These are phyloP conservation scores for Lobophora halterata DNA, from an alignment of 2,888 invertebrate genomes.

Conservation along the genomic window DNA sequence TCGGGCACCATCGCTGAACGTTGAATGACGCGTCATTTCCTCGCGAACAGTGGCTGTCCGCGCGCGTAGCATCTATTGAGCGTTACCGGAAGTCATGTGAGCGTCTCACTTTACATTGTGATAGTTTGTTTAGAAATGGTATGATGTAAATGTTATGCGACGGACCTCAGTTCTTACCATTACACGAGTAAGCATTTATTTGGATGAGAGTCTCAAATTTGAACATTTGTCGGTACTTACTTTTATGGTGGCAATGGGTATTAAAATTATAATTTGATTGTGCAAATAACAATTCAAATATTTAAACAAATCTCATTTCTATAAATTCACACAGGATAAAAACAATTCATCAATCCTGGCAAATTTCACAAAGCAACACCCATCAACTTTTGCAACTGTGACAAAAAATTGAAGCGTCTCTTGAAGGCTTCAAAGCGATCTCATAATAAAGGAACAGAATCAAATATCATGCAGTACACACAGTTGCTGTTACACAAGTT, in stretches of 20 bases:
- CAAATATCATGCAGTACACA: too few relatives aligned
- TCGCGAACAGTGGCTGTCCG: constrained; percentile 28
- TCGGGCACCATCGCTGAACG: constrained; percentile 42
- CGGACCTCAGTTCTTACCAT: constrained; percentile 1
- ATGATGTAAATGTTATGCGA: constrained; percentile 8
- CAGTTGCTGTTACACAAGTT: too few relatives aligned
- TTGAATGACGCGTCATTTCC: constrained; percentile 74
- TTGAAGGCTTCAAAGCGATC: constrained; percentile 52
- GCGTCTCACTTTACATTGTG: constrained; percentile 43
- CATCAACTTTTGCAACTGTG: constrained; percentile 30
- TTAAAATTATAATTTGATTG: too few relatives aligned
- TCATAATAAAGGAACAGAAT: constrained; percentile 66
- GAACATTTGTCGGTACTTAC: too few relatives aligned
- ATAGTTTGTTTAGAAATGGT: constrained; percentile 26
- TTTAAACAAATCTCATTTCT: neutral
- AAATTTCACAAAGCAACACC: constrained; percentile 24
- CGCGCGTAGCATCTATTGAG: constrained; percentile 35
- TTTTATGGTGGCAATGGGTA: too few relatives aligned
- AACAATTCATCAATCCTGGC: constrained; percentile 20
- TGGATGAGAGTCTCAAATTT: too few relatives aligned
- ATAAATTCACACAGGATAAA: constrained; percentile 4
- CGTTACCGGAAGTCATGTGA: constrained; percentile 44
- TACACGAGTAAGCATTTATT: too few relatives aligned
- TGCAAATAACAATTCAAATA: too few relatives aligned
- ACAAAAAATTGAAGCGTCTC: constrained; percentile 41